These are phyloP conservation scores for Pherbina coryleti DNA, from an alignment of 2,888 invertebrate species.

Conservation along the genomic window DNA sequence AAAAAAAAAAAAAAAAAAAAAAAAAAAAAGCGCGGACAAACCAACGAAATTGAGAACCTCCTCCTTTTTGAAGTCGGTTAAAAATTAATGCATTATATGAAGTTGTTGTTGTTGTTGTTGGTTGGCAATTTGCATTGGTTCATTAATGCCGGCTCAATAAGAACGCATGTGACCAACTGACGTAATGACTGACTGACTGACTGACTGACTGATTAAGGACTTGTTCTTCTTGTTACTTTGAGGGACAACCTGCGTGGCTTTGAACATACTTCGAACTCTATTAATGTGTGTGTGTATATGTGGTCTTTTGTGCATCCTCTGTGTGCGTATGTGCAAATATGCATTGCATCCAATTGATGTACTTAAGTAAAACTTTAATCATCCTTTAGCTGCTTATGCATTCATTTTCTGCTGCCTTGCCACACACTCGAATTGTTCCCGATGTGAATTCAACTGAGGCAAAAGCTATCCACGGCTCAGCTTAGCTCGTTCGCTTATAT, in stretches of 20 bases:
- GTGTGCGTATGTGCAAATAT: not conserved
- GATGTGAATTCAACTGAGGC: conserved; percentile 2
- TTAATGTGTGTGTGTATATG: not conserved
- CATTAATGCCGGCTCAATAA: not conserved
- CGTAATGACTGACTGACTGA: not conserved
- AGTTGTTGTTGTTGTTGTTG: not conserved
- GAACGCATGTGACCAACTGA: not conserved
- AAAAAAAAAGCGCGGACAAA: too few species aligned
- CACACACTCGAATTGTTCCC: not conserved
- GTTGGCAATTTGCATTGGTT: not conserved
- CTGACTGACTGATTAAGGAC: not conserved
- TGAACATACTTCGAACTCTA: not conserved
- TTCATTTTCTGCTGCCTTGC: not conserved
- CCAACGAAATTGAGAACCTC: too few species aligned
- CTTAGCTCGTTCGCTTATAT: too few species aligned
- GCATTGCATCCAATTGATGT: not conserved
- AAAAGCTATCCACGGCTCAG: not conserved
- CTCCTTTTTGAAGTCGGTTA: too few species aligned
- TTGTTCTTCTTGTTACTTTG: not conserved
- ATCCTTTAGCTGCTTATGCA: not conserved
- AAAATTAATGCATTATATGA: not conserved
- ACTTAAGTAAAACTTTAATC: conserved; percentile 5
- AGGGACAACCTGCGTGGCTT: not conserved
- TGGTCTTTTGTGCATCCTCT: too few species aligned
- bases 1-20: too few species aligned